Percentiles rank a stretch among this genome's conserved stretches.
Evolutionary conservation across 2,888 invertebrate genomes (phyloP).

Genomic region (Anodontia alba): DNA sequence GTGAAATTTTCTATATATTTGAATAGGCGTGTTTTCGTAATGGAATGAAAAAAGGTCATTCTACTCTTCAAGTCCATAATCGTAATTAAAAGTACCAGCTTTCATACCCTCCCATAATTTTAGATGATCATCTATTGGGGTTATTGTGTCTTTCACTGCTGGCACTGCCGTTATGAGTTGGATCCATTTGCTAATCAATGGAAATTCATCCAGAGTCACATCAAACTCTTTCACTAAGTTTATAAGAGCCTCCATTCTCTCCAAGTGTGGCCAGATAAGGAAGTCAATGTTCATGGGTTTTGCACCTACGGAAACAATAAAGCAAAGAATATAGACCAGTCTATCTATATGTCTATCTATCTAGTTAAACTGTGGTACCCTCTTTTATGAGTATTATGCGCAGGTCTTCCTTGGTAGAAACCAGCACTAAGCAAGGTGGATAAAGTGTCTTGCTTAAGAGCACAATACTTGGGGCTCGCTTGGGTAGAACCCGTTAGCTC

Average conservation of each 20-base stretch:
- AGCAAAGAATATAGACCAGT: too few relatives aligned
- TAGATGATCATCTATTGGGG: conserved; percentile 1
- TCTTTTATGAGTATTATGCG: too few relatives aligned
- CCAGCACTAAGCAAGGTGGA: too few relatives aligned
- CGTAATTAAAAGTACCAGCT: neutral
- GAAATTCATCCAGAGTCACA: conserved; percentile 33
- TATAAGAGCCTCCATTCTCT: conserved; percentile 30
- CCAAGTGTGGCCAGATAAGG: conserved; percentile 60
- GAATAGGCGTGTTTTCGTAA: too few relatives aligned
- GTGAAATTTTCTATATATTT: too few relatives aligned
- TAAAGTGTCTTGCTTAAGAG: too few relatives aligned
- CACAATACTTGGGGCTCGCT: too few relatives aligned
- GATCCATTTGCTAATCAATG: conserved; percentile 47
- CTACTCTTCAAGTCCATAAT: neutral
- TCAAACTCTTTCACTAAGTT: conserved; percentile 7
- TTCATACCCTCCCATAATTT: neutral
- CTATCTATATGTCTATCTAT: neutral
- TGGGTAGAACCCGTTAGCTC: too few relatives aligned
- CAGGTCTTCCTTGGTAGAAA: too few relatives aligned
- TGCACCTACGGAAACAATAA: conserved; percentile 44
- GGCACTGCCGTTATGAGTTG: conserved; percentile 45
- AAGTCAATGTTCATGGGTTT: conserved; percentile 53
- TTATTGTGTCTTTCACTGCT: conserved; percentile 51
- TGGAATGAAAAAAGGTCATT: too few relatives aligned
- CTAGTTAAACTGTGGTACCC: too few relatives aligned